Evolutionary conservation across 1,140 invertebrate genomes (phyloP), one percentile per base, ranked within the genome.

Genomic region (Latrodectus geometricus): DNA sequence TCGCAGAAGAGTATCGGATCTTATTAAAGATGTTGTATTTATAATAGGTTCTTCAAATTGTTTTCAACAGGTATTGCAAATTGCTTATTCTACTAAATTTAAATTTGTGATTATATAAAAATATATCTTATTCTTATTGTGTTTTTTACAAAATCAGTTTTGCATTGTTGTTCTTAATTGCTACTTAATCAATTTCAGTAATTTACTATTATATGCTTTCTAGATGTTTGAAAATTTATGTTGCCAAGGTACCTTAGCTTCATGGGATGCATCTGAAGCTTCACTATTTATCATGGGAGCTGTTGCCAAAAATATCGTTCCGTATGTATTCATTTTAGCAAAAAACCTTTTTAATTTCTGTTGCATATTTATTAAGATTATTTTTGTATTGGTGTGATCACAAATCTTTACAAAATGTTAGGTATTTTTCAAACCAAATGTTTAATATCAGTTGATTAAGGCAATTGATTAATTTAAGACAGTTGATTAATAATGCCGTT

Each of bases 21-120:
- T 99, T 70, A 96, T 99, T 73, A 98, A 98, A 91, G 98, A 99
- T 92, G 96, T 99, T 49, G 95, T 98, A n/a, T 99, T 99, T 91
- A 97, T 99, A 85, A 95, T 99, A 80, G 97, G 97, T 0, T 97
- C 97, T 66, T 95, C 95, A 82, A 94, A 95, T 77, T 96, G 97
- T 90, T 98, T 99, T 91, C 93, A 95, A 89, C 96, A 98, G 92
- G 97, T 98, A 95, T 96, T 96, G 35, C 5, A 35, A 35, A 35
- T 35, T 35, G 5, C 5, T 35, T 35, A 35, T 35, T 35, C 35
- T 35, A 35, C 35, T 82, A 35, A 75, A 89, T 7, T 69, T 11
- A 23, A 69, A 69, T 11, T 69, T n/a, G 9, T n/a, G 12, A 69
- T 69, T n/a, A 11, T 3, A 11, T 69, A 11, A 3, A 35, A 35